A percentile compares a stretch with the other conserved stretches of the same genome.
Evolutionary conservation across 2,888 invertebrate genomes (phyloP).

Genomic region (Drosophila prolongata): DNA sequence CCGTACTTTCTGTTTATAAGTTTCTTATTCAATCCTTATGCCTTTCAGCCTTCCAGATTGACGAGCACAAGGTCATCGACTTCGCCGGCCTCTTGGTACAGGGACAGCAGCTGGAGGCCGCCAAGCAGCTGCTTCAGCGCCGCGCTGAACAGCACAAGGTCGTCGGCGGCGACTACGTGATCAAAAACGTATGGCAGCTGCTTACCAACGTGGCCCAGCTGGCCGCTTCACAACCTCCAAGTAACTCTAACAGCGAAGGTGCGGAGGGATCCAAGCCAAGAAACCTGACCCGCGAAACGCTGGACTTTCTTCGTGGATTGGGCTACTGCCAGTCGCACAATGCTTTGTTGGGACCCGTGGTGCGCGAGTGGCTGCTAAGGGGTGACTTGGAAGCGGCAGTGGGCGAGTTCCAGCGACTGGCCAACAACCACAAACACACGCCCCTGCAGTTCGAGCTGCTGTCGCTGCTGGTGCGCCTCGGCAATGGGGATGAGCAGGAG

Average conservation of each 20-base stretch:
- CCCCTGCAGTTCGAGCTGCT: constrained; percentile 88
- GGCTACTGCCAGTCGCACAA: constrained; percentile 87
- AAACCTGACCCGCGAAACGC: constrained; percentile 85
- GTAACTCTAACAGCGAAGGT: constrained; percentile 27
- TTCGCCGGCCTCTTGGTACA: constrained; percentile 87
- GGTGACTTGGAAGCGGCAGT: constrained; percentile 85
- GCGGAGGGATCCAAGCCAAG: constrained; percentile 50
- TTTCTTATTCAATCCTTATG: not conserved
- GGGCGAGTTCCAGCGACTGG: constrained; percentile 85
- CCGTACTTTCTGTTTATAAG: no score
- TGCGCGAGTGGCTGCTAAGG: constrained; percentile 87
- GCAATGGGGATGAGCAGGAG: constrained; percentile 66
- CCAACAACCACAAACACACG: constrained; percentile 86
- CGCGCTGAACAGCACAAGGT: constrained; percentile 85
- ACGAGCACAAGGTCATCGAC: constrained; percentile 88
- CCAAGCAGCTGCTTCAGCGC: constrained; percentile 84
- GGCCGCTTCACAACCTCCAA: constrained; percentile 45
- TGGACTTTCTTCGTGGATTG: constrained; percentile 85
- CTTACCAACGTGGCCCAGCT: constrained; percentile 85
- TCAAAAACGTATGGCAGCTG: constrained; percentile 87
- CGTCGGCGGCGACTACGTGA: constrained; percentile 85
- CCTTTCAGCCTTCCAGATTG: constrained; percentile 86
- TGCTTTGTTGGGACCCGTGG: constrained; percentile 87
- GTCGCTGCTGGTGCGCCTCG: constrained; percentile 82
- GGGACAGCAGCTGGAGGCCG: constrained; percentile 69